These are phyloP conservation scores for Natator depressus DNA, from an alignment of 2,113 vertebrate species.

Conservation along the genomic window DNA sequence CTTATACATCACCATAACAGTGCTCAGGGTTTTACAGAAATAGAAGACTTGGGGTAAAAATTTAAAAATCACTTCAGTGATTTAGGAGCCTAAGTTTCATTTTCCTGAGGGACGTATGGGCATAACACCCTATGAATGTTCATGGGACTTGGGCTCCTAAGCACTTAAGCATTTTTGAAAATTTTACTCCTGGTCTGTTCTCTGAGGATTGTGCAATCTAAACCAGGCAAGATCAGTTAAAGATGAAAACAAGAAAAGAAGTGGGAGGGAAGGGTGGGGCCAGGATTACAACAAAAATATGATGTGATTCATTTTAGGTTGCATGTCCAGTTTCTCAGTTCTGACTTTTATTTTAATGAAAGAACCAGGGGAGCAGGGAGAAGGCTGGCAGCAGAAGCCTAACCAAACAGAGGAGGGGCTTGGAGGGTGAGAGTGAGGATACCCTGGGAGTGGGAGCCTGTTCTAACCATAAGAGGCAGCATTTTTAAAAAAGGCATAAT, in stretches of 20 bases:
- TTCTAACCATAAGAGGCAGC: background rate
- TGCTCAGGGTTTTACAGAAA: background rate
- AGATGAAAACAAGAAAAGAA: background rate
- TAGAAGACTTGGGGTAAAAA: background rate
- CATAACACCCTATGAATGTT: background rate
- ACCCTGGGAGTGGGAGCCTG: background rate
- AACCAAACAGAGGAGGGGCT: background rate
- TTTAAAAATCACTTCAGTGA: background rate
- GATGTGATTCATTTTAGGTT: background rate
- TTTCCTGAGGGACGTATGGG: background rate
- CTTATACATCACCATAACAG: background rate
- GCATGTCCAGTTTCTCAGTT: background rate
- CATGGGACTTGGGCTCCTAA: background rate
- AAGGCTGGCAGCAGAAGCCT: background rate
- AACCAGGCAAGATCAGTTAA: background rate
- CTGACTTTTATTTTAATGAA: background rate
- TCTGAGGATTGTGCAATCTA: background rate
- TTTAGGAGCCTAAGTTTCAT: background rate
- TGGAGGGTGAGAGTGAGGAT: background rate
- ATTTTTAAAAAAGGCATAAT: fast-evolving
- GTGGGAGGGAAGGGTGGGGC: background rate
- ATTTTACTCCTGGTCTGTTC: background rate
- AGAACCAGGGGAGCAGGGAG: background rate
- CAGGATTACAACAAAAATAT: background rate
- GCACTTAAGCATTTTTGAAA: background rate